Base-by-base conservation (phyloP, 53 echinoderm and acorn worm genomes). In the Echinarachnius parma region DNA sequence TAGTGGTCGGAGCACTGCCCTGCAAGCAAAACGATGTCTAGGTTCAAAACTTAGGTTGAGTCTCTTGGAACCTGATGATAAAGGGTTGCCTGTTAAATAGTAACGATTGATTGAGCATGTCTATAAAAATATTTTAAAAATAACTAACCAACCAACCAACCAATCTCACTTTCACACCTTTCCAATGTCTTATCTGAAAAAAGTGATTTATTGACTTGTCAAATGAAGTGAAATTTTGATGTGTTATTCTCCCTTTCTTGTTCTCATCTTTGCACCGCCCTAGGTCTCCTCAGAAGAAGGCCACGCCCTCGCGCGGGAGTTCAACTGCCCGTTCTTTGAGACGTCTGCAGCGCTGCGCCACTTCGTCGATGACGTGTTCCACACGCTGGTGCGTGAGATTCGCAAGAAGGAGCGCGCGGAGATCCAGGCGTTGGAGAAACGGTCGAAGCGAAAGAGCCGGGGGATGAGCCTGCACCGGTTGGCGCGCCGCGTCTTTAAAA, bases 341-440 rank as follows among this genome's bases (percentile, higher is more conserved):
- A 92, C 98, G 4, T 98, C 98, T 1, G 98, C 98, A 15, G 98
- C 98, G 14, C 83, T 98, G 19, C 77, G 91, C 59, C 98, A 98
- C 66, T 98, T 91, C 63, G 98, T 98, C n/a, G 98, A 98, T 33
- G 98, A 98, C 66, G 91, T 98, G 46, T 98, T 98, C 78, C 91
- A 98, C 86, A 98, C 98, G 10, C 66, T 98, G 31, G 98, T 98
- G 34, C 50, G 98, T 34, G 98, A 98, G 61, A 98, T 98, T 47
- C 78, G 98, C 56, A 91, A 79, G 66, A 98, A 88, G 75, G 98
- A 98, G 48, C 88, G 91, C 54, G 86, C 83, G 1, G 93, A 89
- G 78, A 82, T 89, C 60, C 77, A 88, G 21, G 91, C 87, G 39
- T 77, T 82, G 46, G 91, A 98, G 76, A 98, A 92, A 60, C 68